Conservation (phyloP, 2,888 invertebrate genomes). For the Orchestes rusci region DNA sequence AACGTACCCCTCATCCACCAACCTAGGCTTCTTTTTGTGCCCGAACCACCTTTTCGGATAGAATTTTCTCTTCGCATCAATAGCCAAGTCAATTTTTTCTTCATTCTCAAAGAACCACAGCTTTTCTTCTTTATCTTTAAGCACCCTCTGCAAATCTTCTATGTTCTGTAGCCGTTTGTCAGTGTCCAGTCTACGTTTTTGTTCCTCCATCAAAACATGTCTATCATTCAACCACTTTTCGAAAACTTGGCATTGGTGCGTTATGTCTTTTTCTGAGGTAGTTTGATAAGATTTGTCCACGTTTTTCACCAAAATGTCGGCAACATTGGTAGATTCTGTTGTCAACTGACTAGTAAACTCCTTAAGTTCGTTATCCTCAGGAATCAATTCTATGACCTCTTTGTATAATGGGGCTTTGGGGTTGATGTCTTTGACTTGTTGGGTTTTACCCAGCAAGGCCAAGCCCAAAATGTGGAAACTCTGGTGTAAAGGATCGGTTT, state of each 20-base stretch:
- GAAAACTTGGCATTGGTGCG: slow-evolving; percentile 52
- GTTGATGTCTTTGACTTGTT: slow-evolving; percentile 34
- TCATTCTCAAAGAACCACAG: slow-evolving; percentile 79
- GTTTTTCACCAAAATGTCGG: slow-evolving; percentile 44
- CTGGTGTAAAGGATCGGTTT: slow-evolving; percentile 46
- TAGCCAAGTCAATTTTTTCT: slow-evolving; percentile 64
- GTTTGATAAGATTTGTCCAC: slow-evolving; percentile 47
- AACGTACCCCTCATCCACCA: slow-evolving; percentile 57
- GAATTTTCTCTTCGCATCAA: slow-evolving; percentile 52
- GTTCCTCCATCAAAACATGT: slow-evolving; percentile 51
- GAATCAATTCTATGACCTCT: slow-evolving; percentile 41
- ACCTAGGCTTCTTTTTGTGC: slow-evolving; percentile 47
- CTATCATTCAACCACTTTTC: slow-evolving; percentile 54
- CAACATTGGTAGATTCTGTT: slow-evolving; percentile 31
- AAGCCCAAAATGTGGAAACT: slow-evolving; percentile 44
- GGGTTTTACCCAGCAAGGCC: slow-evolving; percentile 39
- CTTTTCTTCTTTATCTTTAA: slow-evolving; percentile 56
- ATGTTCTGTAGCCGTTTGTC: slow-evolving; percentile 49
- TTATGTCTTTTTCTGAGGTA: slow-evolving; percentile 52
- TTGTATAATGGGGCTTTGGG: slow-evolving; percentile 37
- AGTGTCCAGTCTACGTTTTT: slow-evolving; percentile 49
- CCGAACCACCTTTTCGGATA: slow-evolving; percentile 31
- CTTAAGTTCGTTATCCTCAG: slow-evolving; percentile 35
- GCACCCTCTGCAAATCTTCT: slow-evolving; percentile 51
- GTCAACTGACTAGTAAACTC: slow-evolving; percentile 28